Evolutionary conservation across 2,888 invertebrate genomes (phyloP).

Genomic region (Patella pellucida): DNA sequence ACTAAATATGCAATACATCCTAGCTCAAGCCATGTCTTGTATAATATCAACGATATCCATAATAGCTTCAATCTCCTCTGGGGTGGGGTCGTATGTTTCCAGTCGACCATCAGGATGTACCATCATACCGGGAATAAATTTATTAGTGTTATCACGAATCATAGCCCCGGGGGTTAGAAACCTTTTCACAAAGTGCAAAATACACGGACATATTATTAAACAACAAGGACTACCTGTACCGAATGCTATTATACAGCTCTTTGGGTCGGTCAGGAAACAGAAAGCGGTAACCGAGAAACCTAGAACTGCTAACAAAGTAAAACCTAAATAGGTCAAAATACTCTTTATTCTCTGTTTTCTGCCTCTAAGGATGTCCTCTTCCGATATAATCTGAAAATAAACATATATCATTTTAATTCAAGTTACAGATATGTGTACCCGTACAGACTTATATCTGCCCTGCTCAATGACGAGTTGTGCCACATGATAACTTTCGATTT

Average conservation of each 20-base stretch:
- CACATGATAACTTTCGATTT: too few species aligned
- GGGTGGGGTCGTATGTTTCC: constrained; percentile 43
- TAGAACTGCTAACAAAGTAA: constrained; percentile 38
- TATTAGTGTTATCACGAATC: constrained; percentile 42
- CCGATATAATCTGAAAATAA: constrained; percentile 39
- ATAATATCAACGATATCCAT: constrained; percentile 43
- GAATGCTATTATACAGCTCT: constrained; percentile 44
- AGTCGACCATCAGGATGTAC: constrained; percentile 42
- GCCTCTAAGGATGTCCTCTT: constrained; percentile 32
- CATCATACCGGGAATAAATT: constrained; percentile 49
- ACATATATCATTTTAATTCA: too few species aligned
- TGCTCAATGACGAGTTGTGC: too few species aligned
- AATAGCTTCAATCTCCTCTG: constrained; percentile 47
- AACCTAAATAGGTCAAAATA: constrained; percentile 33
- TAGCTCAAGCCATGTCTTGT: constrained; percentile 10
- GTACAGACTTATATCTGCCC: too few species aligned
- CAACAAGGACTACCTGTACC: constrained; percentile 49
- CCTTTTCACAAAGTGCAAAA: constrained; percentile 30
- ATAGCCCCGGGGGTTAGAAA: constrained; percentile 35
- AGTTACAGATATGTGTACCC: too few species aligned
- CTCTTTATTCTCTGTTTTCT: constrained; percentile 27
- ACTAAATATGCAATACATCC: not conserved
- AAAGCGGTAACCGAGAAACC: constrained; percentile 36
- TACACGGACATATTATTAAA: constrained; percentile 41
- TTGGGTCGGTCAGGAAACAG: constrained; percentile 46